These are phyloP conservation scores for Girardinichthys multiradiatus DNA, from an alignment of 2,113 vertebrate species.

Conservation along the genomic window DNA sequence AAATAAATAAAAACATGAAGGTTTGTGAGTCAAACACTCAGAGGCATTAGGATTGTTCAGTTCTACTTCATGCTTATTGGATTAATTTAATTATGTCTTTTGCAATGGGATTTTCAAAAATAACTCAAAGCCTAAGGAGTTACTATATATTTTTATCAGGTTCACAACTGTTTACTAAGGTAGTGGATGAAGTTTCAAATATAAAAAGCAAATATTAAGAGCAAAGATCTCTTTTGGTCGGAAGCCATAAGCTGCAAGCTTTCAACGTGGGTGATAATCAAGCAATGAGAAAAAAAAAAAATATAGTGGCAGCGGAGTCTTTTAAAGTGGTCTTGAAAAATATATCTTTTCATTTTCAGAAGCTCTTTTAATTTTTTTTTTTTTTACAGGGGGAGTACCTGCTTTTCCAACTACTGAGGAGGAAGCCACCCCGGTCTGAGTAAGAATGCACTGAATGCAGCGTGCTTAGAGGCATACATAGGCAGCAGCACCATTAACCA, in stretches of 20 bases:
- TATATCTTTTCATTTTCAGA: too few species aligned
- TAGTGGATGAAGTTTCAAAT: neutral
- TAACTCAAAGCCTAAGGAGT: neutral
- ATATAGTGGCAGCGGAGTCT: too few species aligned
- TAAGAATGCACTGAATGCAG: too few species aligned
- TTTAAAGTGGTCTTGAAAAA: too few species aligned
- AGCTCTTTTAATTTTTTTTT: too few species aligned
- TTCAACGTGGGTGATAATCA: neutral
- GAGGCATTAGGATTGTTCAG: neutral
- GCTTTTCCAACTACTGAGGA: too few species aligned
- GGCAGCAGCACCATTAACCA: too few species aligned
- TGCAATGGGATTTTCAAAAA: neutral
- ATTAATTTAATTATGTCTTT: neutral
- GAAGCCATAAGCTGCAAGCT: neutral
- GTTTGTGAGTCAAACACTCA: neutral
- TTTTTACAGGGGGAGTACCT: too few species aligned
- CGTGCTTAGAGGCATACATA: too few species aligned
- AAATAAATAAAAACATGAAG: neutral
- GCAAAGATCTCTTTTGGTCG: too few species aligned
- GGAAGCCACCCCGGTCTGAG: too few species aligned
- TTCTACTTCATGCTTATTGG: neutral
- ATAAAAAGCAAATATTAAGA: neutral
- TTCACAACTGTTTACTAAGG: neutral
- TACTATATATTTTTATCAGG: neutral
- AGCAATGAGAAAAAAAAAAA: too few species aligned